Percentiles rank a stretch among this genome's conserved stretches.
Evolutionary conservation across 2,113 vertebrate genomes (phyloP).

Genomic region (Talpa occidentalis): DNA sequence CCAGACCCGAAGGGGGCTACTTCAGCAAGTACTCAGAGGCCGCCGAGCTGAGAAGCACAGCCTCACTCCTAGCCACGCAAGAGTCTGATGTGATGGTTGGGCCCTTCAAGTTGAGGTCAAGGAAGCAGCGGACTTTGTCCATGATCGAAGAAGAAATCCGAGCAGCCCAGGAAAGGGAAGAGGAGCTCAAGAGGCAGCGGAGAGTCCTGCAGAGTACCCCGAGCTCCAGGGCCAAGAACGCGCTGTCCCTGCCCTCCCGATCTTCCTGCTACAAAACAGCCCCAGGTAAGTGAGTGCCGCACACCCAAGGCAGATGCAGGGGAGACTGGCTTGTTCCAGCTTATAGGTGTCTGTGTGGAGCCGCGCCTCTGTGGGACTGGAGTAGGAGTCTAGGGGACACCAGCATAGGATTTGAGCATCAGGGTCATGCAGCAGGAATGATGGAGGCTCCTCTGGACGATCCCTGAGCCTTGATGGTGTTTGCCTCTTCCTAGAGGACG

Average conservation of each 20-base stretch:
- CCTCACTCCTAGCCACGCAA: constrained; percentile 89
- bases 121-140: constrained; percentile 96
- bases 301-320: fast-evolving
- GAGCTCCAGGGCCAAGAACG: constrained; percentile 88
- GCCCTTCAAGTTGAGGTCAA: constrained; percentile 96
- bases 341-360: neutral
- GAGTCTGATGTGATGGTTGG: constrained; percentile 91
- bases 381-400: neutral
- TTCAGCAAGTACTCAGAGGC: constrained; percentile 98
- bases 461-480: neutral
- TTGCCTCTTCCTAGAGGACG: neutral
- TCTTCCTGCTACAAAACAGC: constrained; percentile 90
- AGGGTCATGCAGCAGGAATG: fast-evolving
- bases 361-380: neutral
- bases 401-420: neutral
- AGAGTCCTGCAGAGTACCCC: constrained; percentile 85
- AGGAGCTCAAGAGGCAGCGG: constrained; percentile 95
- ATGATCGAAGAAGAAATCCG: constrained; percentile 99
- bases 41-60: constrained; percentile 95
- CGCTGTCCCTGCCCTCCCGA: constrained; percentile 88
- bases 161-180: constrained; percentile 97
- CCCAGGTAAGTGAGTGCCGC: constrained; percentile 88
- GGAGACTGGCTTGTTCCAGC: neutral
- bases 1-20: constrained; percentile 93
- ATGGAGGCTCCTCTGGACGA: neutral